Evolutionary conservation across 2,888 invertebrate genomes (phyloP), one percentile per base, ranked within the genome.

Genomic region (Ypsolopha sequella): DNA sequence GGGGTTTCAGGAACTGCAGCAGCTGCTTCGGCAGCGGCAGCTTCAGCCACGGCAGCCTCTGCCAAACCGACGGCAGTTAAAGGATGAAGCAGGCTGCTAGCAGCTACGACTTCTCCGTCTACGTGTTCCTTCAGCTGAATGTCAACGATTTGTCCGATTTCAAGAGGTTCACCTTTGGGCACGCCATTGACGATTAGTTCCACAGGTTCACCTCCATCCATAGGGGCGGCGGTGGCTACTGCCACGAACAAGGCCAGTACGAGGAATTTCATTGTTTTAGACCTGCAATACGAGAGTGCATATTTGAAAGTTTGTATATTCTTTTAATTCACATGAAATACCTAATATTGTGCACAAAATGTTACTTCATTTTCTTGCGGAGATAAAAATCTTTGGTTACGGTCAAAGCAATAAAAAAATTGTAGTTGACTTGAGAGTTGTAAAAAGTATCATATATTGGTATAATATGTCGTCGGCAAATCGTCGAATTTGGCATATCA

Each of bases 171-270:
- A 2, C 76, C 80, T 10, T 76, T 70, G 0, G 70, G 60, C 0
- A 76, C 61, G 8, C 77, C 78, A 45, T 80, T 76, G 10, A 80
- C 70, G 34, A 75, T 64, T 44, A 80, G 57, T 49, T 79, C 75
- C 1, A 79, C 72, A 1, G 69, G 63, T 0, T 68, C 70, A 8
- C 52, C 57, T 36, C 61, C 36, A 14, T 64, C 70, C 4, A 69
- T 66, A 8, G 67, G 64, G 2, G 63, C 41, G 14, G 76, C 72
- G 35, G 67, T 54, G 13, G 72, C 77, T 4, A 62, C 65, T 49
- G 68, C 76, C 55, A 78, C 67, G 52, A 80, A 70, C 13, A 81
- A 51, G 51, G 72, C 62, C 50, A 82, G 54, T 47, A 79, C 51
- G 33, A 79, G 58, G 35, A 73, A 54, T 62, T 78, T 78, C 84